Conservation (phyloP, 2,113 vertebrate species). For the Athene cunicularia region DNA sequence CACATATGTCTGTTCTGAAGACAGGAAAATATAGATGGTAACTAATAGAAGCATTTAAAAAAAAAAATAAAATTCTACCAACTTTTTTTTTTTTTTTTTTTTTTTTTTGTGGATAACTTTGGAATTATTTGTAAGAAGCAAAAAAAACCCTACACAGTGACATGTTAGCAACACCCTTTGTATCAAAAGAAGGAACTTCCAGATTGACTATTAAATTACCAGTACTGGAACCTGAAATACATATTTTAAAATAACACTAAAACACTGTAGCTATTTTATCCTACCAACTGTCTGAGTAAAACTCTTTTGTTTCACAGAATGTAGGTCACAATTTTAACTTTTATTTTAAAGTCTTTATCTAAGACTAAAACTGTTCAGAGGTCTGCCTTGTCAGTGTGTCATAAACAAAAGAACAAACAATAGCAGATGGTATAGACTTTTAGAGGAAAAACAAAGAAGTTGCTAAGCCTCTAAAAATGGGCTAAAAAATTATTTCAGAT, state of each 20-base stretch:
- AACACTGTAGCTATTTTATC: neutral
- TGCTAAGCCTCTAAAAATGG: neutral
- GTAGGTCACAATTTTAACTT: neutral
- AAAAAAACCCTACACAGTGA: neutral
- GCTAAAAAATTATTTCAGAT: neutral
- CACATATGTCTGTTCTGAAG: neutral
- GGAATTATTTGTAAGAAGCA: neutral
- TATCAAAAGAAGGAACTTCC: neutral
- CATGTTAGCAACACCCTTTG: neutral
- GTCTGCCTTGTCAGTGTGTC: neutral
- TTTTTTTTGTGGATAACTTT: neutral
- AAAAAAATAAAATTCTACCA: neutral
- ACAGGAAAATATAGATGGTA: neutral
- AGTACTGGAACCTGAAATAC: neutral
- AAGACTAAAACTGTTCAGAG: neutral
- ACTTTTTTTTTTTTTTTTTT: neutral
- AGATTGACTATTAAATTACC: neutral
- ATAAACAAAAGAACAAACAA: neutral
- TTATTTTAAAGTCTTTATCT: neutral
- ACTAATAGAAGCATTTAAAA: neutral
- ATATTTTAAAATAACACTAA: neutral
- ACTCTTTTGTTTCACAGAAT: neutral
- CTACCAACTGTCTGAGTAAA: neutral
- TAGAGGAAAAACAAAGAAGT: neutral
- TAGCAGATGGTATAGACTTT: neutral